Conservation (phyloP, 2,797 vertebrate species). For the Mus spretus region DNA sequence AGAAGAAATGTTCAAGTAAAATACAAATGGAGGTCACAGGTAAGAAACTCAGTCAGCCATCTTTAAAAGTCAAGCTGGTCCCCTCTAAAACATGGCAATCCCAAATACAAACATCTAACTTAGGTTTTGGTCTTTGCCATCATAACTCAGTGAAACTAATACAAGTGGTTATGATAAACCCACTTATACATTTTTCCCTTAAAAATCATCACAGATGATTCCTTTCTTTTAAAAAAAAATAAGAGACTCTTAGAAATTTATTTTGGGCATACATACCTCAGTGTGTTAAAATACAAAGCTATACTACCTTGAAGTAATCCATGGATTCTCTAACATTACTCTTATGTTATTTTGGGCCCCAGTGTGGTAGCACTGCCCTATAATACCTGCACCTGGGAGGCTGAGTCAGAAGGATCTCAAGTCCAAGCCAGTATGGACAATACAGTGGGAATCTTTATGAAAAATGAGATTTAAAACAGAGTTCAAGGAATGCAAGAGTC, state of each 20-base stretch:
- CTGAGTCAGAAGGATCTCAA: neutral
- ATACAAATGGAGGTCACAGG: neutral
- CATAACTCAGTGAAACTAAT: neutral
- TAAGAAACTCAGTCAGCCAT: neutral
- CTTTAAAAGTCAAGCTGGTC: neutral
- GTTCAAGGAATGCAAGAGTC: slow-evolving; percentile 5
- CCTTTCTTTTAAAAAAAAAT: neutral
- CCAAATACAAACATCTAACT: neutral
- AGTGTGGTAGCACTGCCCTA: neutral
- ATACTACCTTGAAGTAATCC: neutral
- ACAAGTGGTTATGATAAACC: neutral
- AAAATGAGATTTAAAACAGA: neutral
- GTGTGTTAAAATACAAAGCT: neutral
- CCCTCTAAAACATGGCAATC: neutral
- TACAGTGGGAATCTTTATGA: neutral
- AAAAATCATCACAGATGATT: neutral
- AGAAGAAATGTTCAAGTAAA: neutral
- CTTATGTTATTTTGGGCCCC: slow-evolving; percentile 17
- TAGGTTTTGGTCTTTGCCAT: neutral
- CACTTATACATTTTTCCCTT: neutral
- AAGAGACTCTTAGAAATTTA: neutral
- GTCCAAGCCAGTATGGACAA: neutral
- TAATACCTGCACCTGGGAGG: neutral
- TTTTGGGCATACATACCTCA: neutral
- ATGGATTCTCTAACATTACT: neutral